Base-by-base conservation (phyloP, 2,888 invertebrate species). In the Pomacea canaliculata region DNA sequence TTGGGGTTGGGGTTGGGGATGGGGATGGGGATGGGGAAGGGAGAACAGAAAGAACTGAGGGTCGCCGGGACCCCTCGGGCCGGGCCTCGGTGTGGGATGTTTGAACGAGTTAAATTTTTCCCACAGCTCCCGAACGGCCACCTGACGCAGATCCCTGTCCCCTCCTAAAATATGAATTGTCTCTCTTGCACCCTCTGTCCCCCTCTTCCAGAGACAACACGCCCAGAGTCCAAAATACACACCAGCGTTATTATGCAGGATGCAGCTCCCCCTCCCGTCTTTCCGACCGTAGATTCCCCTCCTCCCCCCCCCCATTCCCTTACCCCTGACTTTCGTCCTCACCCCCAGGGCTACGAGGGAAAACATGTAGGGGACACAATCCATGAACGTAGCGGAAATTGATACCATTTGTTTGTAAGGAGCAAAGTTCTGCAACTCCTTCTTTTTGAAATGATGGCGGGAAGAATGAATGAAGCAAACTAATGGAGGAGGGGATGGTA, bases 41-140 rank as follows among this genome's bases (percentile, higher is more conserved):
- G 71, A 27, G 27, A 19, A 63, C 7, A 63, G 63, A 18, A 60
- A 60, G 60, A 7, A n/a, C 16, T 60, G 18, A 60, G 63, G 7
- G 63, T 12, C 51, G 51, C 66, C 66, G 37, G 48, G 69, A 49
- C 69, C 69, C 69, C 69, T 12, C n/a, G 69, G 69, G 69, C 18
- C 51, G 51, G 51, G 51, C 69, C 23, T 23, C 23, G 18, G 48
- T 13, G 18, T 37, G 23, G 23, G n/a, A 4, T 70, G 60, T 70
- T 70, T 70, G 60, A 70, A 70, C 70, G 46, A 70, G 70, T 60
- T 49, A 56, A 70, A 70, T 70, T 70, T 70, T 70, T 70, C 70
- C 70, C 70, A 70, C 70, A 27, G 72, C 18, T 27, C 37, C 48
- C 19, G 49, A 13, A 49, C 1, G 69, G 49, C 19, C 69, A 19